Evolutionary conservation across 2,797 vertebrate genomes (phyloP).

Genomic region (Phrynocephalus vlangalii): DNA sequence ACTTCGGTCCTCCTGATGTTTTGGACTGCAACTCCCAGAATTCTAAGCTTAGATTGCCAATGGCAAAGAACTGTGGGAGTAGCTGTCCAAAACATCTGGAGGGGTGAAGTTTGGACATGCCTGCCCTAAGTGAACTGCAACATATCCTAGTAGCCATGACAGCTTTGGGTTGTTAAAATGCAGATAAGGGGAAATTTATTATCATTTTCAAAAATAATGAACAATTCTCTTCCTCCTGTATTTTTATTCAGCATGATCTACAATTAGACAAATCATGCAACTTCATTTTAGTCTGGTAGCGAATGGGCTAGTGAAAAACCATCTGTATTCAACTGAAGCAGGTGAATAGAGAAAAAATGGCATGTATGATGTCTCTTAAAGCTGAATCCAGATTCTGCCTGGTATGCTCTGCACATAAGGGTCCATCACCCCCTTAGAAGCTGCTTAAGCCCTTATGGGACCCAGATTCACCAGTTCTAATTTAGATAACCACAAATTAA

Average conservation of each 20-base stretch:
- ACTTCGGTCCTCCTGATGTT: too few relatives aligned
- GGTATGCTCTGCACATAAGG: neutral
- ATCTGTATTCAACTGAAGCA: neutral
- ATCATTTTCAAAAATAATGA: slow-evolving; percentile 14
- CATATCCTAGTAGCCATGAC: neutral
- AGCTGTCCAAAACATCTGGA: too few relatives aligned
- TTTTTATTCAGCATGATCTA: neutral
- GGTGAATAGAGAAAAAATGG: neutral
- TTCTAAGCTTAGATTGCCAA: too few relatives aligned
- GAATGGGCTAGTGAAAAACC: neutral
- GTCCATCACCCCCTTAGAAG: neutral
- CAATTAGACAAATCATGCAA: slow-evolving; percentile 10
- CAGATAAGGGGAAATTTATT: neutral
- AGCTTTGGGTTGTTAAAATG: slow-evolving; percentile 6
- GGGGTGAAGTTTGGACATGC: too few relatives aligned
- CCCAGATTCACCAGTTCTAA: slow-evolving; percentile 24
- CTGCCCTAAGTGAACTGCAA: neutral
- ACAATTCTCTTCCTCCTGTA: neutral
- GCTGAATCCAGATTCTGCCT: neutral
- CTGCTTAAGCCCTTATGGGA: slow-evolving; percentile 19
- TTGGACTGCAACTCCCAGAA: too few relatives aligned
- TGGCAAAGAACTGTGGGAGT: too few relatives aligned
- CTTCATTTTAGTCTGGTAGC: neutral
- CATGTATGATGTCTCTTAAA: neutral
- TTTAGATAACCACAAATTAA: slow-evolving; percentile 39